These are phyloP conservation scores for Sesamia inferens DNA, from an alignment of 2,888 invertebrate genomes.

Conservation along the genomic window DNA sequence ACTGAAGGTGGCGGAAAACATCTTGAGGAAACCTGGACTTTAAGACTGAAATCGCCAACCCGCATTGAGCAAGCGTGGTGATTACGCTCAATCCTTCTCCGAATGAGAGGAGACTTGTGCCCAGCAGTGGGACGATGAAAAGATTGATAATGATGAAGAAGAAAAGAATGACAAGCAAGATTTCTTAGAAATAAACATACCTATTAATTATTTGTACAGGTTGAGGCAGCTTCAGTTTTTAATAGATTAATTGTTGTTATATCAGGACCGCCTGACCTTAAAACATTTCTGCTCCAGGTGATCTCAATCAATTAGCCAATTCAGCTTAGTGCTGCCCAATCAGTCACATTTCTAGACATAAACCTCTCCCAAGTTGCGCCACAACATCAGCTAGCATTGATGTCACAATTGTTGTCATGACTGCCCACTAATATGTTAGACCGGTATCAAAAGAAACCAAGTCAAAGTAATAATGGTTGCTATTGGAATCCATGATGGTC, in stretches of 20 bases:
- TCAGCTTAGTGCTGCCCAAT: slow-evolving; percentile 25
- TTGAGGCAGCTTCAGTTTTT: neutral
- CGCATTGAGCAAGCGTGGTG: no score
- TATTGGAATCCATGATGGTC: slow-evolving; percentile 53
- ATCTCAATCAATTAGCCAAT: slow-evolving; percentile 30
- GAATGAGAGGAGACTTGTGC: no score
- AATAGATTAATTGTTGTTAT: slow-evolving; percentile 6
- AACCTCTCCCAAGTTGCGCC: slow-evolving; percentile 25
- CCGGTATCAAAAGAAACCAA: slow-evolving; percentile 49
- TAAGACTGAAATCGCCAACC: no score
- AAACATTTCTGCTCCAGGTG: neutral
- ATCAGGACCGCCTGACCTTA: neutral
- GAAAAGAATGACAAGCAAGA: slow-evolving; percentile 3
- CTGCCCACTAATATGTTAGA: slow-evolving; percentile 24
- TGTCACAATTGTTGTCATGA: slow-evolving; percentile 48
- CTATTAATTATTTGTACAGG: neutral
- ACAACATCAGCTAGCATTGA: slow-evolving; percentile 22
- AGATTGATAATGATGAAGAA: slow-evolving; percentile 8
- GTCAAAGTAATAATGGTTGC: slow-evolving; percentile 33
- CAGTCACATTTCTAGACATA: slow-evolving; percentile 32
- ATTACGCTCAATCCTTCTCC: no score
- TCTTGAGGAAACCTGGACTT: no score
- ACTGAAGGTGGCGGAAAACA: no score
- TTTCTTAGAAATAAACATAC: neutral
- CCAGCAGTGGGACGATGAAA: no score